Percentiles rank a stretch among this genome's conserved stretches.
Conservation (phyloP, 2,113 vertebrate genomes). For the Hippolais icterina region DNA sequence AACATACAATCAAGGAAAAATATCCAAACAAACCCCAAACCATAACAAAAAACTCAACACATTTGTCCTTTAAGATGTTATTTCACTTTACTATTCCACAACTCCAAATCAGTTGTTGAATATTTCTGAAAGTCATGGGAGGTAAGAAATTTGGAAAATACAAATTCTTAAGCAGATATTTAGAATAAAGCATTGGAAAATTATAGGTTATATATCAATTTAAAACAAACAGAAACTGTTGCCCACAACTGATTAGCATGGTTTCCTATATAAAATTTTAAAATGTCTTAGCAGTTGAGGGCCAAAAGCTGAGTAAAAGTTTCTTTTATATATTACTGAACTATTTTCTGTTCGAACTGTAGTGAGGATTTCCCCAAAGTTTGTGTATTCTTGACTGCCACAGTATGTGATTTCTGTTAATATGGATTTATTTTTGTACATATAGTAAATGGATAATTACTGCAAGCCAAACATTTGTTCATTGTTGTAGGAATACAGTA, state of each 20-base stretch:
- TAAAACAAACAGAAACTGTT: not conserved
- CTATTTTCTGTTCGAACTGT: not conserved
- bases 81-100: not conserved
- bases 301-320: not conserved
- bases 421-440: not conserved
- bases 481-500: not conserved
- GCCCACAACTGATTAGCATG: not conserved
- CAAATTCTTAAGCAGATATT: not conserved
- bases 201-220: not conserved
- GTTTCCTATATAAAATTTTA: not conserved
- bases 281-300: not conserved
- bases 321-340: not conserved
- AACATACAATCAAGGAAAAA: not conserved
- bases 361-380: not conserved
- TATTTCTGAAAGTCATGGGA: not conserved
- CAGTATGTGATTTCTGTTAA: not conserved
- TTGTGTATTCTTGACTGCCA: not conserved
- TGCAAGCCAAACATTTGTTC: slow-evolving; percentile 24
- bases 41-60: fast-evolving
- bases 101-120: not conserved
- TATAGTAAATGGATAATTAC: slow-evolving; percentile 28
- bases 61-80: not conserved
- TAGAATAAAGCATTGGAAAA: not conserved
- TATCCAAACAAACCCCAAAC: not conserved
- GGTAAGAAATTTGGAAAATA: not conserved